These are phyloP conservation scores for Margarornis squamiger DNA, from an alignment of 2,797 vertebrate genomes.

Conservation along the genomic window DNA sequence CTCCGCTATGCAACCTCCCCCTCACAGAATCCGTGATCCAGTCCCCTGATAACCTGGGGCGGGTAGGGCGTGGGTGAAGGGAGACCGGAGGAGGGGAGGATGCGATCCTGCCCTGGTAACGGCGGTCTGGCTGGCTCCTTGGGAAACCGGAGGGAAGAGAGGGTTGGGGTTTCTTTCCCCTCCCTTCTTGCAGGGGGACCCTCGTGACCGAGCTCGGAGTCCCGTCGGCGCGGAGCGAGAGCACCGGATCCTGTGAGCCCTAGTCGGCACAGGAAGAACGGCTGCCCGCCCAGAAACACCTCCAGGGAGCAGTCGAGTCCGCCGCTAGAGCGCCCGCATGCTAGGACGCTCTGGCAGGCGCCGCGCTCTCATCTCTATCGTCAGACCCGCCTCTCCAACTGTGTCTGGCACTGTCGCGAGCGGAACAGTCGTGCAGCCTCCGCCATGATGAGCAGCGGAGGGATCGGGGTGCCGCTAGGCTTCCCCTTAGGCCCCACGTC, in stretches of 20 bases:
- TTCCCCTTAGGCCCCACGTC: conserved; percentile 81
- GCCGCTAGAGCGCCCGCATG: neutral
- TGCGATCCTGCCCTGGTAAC: neutral
- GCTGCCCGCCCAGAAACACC: neutral
- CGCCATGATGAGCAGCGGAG: conserved; percentile 76
- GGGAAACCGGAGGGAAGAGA: neutral
- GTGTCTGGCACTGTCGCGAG: neutral
- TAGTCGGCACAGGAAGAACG: neutral
- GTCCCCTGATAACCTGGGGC: neutral
- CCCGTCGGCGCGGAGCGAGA: no score
- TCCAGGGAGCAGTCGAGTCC: neutral
- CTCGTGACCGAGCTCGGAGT: neutral
- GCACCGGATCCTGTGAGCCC: neutral
- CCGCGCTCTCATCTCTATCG: neutral
- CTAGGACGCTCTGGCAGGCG: neutral
- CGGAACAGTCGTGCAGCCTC: neutral
- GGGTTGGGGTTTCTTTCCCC: neutral
- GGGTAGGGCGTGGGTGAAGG: neutral
- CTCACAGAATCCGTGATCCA: neutral
- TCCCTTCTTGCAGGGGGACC: neutral
- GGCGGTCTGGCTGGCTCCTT: no score
- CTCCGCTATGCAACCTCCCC: neutral
- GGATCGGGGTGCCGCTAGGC: conserved; percentile 75
- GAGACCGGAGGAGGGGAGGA: neutral
- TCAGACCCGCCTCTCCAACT: neutral